Evolutionary conservation across 2,888 invertebrate species (phyloP).

Genomic region (Panopea generosa): DNA sequence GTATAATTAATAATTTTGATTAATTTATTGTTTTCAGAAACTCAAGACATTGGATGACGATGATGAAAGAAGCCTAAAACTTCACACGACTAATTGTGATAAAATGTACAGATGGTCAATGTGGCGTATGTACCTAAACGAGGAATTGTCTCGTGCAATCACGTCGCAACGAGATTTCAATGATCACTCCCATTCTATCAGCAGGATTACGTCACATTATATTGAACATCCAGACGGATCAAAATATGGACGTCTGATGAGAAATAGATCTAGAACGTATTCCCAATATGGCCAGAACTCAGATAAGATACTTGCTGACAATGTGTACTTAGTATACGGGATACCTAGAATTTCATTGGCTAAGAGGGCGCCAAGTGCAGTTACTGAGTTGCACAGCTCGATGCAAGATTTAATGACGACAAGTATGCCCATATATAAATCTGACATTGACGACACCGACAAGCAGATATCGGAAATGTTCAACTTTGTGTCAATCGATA

Average conservation of each 20-base stretch:
- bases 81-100: slow-evolving; percentile 25
- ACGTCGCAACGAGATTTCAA: neutral
- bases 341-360: slow-evolving; percentile 42
- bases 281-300: neutral
- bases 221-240: slow-evolving; percentile 34
- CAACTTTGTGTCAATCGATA: slow-evolving; percentile 34
- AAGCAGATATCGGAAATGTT: slow-evolving; percentile 39
- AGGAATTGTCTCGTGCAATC: slow-evolving; percentile 42
- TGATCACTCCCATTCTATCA: neutral
- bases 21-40: too few relatives aligned
- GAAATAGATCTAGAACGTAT: slow-evolving; percentile 12
- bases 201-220: slow-evolving; percentile 34
- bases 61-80: neutral
- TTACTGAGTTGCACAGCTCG: slow-evolving; percentile 34
- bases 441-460: neutral
- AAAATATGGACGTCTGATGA: slow-evolving; percentile 39
- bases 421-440: neutral
- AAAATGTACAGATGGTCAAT: slow-evolving; percentile 53
- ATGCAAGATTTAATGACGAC: slow-evolving; percentile 5
- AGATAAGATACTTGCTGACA: slow-evolving; percentile 30
- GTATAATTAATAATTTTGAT: too few relatives aligned
- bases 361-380: slow-evolving; percentile 21
- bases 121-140: slow-evolving; percentile 59
- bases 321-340: slow-evolving; percentile 47
- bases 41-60: too few relatives aligned